Conservation (phyloP, 1,140 invertebrate genomes). For the Reticulitermes speratus region DNA sequence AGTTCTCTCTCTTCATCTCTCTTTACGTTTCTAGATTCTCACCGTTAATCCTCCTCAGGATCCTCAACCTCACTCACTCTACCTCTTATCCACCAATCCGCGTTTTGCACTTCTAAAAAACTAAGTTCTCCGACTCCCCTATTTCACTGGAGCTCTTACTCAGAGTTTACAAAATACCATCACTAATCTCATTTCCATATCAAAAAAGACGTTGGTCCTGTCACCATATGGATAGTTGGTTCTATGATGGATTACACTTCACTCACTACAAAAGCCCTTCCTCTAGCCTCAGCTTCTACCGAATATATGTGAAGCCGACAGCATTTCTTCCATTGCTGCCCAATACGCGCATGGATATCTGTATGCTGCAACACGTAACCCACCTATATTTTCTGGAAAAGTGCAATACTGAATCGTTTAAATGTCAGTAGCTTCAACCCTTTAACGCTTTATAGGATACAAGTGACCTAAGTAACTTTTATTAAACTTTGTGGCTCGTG, state of each 20-base stretch:
- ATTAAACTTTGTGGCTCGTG: too few relatives aligned
- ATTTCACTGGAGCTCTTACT: background rate
- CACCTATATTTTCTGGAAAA: too few relatives aligned
- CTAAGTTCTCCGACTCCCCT: background rate
- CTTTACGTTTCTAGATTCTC: background rate
- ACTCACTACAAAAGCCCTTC: background rate
- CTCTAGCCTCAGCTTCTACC: background rate
- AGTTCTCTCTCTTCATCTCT: too few relatives aligned
- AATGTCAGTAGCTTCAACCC: too few relatives aligned
- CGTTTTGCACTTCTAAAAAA: background rate
- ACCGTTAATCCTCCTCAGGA: background rate
- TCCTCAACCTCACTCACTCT: background rate
- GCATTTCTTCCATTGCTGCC: too few relatives aligned
- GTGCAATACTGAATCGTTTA: too few relatives aligned
- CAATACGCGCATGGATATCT: too few relatives aligned
- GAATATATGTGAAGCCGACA: background rate
- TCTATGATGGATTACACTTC: background rate
- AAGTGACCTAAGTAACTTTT: too few relatives aligned
- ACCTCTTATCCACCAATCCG: background rate
- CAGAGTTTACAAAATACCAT: constrained; percentile 8
- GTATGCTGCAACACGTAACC: too few relatives aligned
- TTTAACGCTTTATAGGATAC: too few relatives aligned
- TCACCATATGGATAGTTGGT: background rate
- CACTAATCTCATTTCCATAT: constrained; percentile 19
- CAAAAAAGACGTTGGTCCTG: background rate